Percentiles rank a stretch among this genome's conserved stretches.
These are phyloP conservation scores for Fissipunctia ypsillon DNA, from an alignment of 2,888 invertebrate genomes.

Conservation along the genomic window DNA sequence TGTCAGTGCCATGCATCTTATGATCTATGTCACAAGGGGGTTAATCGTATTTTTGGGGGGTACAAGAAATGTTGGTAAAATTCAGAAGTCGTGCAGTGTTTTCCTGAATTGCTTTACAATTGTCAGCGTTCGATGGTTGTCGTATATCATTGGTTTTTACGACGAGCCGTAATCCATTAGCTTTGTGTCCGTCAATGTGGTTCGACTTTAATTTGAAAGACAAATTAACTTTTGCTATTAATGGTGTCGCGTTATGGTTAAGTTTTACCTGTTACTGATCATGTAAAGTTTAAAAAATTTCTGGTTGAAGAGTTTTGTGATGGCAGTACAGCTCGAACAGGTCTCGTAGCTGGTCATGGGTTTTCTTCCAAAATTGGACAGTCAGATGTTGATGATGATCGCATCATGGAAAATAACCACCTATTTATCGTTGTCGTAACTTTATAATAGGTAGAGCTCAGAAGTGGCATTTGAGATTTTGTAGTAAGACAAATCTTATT, in stretches of 20 bases:
- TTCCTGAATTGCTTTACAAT: slow-evolving; percentile 81
- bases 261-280: slow-evolving; percentile 26
- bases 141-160: slow-evolving; percentile 85
- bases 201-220: slow-evolving; percentile 66
- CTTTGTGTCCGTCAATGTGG: slow-evolving; percentile 73
- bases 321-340: background rate
- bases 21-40: slow-evolving; percentile 36
- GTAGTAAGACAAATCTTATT: background rate
- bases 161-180: slow-evolving; percentile 82
- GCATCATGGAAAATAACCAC: background rate
- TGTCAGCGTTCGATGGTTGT: slow-evolving; percentile 76
- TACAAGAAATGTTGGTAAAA: slow-evolving; percentile 49
- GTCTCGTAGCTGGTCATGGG: background rate
- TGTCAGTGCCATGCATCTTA: slow-evolving; percentile 45
- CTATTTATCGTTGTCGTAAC: background rate
- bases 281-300: background rate
- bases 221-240: slow-evolving; percentile 72
- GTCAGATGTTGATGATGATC: background rate
- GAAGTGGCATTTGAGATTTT: background rate
- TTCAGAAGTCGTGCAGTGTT: slow-evolving; percentile 76
- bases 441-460: background rate
- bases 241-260: slow-evolving; percentile 32
- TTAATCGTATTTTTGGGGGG: slow-evolving; percentile 32
- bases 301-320: background rate
- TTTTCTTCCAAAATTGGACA: too few species aligned